Conservation (phyloP, 2,797 vertebrate genomes). For the Malurus leucopterus region DNA sequence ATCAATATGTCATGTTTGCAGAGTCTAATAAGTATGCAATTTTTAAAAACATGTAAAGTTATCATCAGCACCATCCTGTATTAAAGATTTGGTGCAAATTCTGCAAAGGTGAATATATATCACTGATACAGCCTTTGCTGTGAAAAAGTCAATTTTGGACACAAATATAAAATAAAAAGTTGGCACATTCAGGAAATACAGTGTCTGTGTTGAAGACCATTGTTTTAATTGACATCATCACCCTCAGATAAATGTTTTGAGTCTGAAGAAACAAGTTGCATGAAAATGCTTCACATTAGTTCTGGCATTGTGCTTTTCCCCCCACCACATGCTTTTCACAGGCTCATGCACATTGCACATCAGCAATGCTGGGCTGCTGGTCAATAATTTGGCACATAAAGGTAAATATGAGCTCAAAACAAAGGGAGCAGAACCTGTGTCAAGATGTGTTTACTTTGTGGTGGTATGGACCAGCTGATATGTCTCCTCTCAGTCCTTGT, state of each 20-base stretch:
- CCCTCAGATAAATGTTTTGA: constrained; percentile 38
- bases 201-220: constrained; percentile 56
- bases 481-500: constrained; percentile 82
- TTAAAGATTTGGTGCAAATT: constrained; percentile 72
- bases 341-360: constrained; percentile 31
- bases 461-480: neutral
- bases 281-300: constrained; percentile 55
- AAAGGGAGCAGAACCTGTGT: constrained; percentile 64
- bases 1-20: constrained; percentile 69
- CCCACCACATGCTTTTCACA: constrained; percentile 60
- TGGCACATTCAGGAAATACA: constrained; percentile 78
- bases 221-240: constrained; percentile 44
- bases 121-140: constrained; percentile 69
- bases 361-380: constrained; percentile 68
- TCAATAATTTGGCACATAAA: constrained; percentile 68
- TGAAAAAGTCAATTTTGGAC: constrained; percentile 50
- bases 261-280: constrained; percentile 50
- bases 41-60: constrained; percentile 65
- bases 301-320: constrained; percentile 76
- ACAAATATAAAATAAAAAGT: constrained; percentile 64
- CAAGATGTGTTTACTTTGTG: constrained; percentile 24
- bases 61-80: constrained; percentile 71
- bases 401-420: constrained; percentile 39
- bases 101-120: constrained; percentile 74
- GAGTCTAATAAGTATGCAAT: constrained; percentile 61